Evolutionary conservation across 2,797 vertebrate genomes (phyloP), one percentile per base, ranked within the genome.

Genomic region (Melanitta fusca): DNA sequence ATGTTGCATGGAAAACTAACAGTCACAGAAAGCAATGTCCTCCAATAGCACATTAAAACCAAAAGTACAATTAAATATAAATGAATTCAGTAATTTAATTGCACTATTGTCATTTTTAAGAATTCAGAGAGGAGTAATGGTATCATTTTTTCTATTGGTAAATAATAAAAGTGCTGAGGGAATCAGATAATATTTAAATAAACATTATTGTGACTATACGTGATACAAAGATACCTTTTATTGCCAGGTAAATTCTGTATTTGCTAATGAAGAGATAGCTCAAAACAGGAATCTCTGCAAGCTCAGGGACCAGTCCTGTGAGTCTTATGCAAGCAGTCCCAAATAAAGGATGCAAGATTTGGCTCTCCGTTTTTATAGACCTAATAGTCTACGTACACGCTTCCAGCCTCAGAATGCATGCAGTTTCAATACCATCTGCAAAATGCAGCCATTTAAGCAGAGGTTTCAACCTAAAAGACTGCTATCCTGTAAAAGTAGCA

Each of bases 21-120:
- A 97, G 96, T 97, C 96, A 86, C 43, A 3, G 93, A 97, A 98
- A 98, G 97, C 97, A 98, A 98, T 91, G 95, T 96, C 95, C 56
- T 98, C 97, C 95, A 94, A 95, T 68, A 97, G 93, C 93, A 97
- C 97, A 98, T 97, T 98, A 98, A 98, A 98, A 97, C 85, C 80
- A 88, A 97, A 97, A 97, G 82, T 93, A 97, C 97, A 98, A 98
- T 98, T 98, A 98, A 98, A 98, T 98, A 98, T 98, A 98, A 98
- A 98, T 98, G 94, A 98, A 98, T 98, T 97, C 96, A 94, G 97
- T 98, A 98, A 98, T 98, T 98, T 98, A 98, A 98, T 98, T 97
- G 97, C 97, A 95, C 88, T 94, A 95, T 92, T 95, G 96, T 97
- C 8, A 93, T 96, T 97, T 97, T 98, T 91, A 74, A 96, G 97